Percentiles rank a stretch among this genome's conserved stretches.
Evolutionary conservation across 2,113 vertebrate genomes (phyloP).

Genomic region (Arizona elegans): DNA sequence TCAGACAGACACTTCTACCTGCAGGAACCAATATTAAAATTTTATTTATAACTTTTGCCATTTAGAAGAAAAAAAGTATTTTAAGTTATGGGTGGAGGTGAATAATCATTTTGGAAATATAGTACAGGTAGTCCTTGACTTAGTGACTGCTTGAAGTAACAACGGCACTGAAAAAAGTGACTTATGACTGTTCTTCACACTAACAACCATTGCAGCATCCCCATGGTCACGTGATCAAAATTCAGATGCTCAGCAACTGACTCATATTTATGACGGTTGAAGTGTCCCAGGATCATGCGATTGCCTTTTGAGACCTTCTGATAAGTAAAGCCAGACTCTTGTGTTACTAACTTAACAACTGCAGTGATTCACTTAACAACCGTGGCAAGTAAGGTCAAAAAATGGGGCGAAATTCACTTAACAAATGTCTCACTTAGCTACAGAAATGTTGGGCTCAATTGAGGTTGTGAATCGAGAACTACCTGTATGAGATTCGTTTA

Average conservation of each 20-base stretch:
- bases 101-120: not conserved
- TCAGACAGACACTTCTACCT: not conserved
- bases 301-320: not conserved
- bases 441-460: not conserved
- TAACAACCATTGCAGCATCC: not conserved
- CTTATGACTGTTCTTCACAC: not conserved
- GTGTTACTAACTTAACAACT: not conserved
- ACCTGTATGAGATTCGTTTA: not conserved
- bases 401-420: not conserved
- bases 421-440: not conserved
- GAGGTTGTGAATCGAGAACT: not conserved
- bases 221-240: no score
- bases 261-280: not conserved
- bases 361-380: not conserved
- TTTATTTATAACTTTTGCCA: not conserved
- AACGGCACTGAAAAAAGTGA: not conserved
- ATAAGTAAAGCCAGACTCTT: not conserved
- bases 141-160: not conserved
- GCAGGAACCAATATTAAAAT: not conserved
- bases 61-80: not conserved
- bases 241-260: not conserved
- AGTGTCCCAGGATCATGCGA: not conserved
- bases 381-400: not conserved
- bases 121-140: not conserved
- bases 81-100: not conserved